Evolutionary conservation across 1,140 invertebrate species (phyloP).

Genomic region (Neocloeon triangulifer): DNA sequence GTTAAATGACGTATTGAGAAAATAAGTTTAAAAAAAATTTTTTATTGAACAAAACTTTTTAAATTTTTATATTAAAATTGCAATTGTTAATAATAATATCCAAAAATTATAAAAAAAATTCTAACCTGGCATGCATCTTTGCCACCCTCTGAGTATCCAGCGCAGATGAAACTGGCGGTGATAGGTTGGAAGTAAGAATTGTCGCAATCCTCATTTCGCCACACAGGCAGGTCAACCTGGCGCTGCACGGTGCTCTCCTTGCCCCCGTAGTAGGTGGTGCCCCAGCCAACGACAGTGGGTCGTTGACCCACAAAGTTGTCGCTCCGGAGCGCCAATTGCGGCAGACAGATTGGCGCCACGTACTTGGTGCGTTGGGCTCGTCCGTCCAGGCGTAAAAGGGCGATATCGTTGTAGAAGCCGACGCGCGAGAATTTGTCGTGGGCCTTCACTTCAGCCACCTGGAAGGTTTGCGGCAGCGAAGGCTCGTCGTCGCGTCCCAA

Average conservation of each 20-base stretch:
- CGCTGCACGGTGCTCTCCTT: constrained; percentile 62
- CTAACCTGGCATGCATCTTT: constrained; percentile 79
- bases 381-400: constrained; percentile 47
- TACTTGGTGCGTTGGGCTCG: constrained; percentile 58
- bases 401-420: constrained; percentile 83
- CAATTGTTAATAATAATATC: too few relatives aligned
- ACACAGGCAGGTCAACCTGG: constrained; percentile 66
- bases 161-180: constrained; percentile 73
- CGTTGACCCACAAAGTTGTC: constrained; percentile 42
- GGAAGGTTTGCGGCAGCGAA: constrained; percentile 48
- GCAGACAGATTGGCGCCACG: constrained; percentile 71
- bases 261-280: constrained; percentile 64
- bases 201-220: constrained; percentile 78
- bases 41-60: too few relatives aligned
- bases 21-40: too few relatives aligned
- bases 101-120: too few relatives aligned
- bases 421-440: constrained; percentile 62
- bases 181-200: constrained; percentile 79
- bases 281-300: constrained; percentile 81
- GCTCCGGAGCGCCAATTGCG: constrained; percentile 26
- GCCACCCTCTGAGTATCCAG: constrained; percentile 70
- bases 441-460: constrained; percentile 49
- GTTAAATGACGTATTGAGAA: too few relatives aligned
- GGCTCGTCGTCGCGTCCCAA: constrained; percentile 57
- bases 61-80: too few relatives aligned